These are phyloP conservation scores for Ostrea edulis DNA, from an alignment of 1,140 invertebrate species.

Conservation along the genomic window DNA sequence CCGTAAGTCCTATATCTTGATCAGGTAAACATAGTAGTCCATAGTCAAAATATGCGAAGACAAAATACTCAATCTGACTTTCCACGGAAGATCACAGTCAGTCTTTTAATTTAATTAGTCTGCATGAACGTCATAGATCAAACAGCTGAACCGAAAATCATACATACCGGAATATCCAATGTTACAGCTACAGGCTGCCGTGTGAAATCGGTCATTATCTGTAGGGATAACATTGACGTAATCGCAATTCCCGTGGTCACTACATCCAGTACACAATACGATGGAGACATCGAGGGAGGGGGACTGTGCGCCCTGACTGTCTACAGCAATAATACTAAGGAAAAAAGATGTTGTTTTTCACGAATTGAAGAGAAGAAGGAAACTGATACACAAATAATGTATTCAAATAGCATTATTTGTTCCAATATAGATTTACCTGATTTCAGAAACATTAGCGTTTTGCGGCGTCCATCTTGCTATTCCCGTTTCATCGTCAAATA, in stretches of 20 bases:
- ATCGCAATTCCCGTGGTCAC: background rate
- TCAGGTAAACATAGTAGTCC: too few species aligned
- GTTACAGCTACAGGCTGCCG: background rate
- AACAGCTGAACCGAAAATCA: too few species aligned
- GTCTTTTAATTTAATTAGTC: too few species aligned
- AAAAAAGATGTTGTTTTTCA: background rate
- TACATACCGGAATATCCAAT: background rate
- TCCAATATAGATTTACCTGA: background rate
- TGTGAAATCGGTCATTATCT: background rate
- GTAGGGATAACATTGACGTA: background rate
- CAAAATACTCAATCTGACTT: too few species aligned
- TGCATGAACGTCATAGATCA: too few species aligned
- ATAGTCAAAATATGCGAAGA: too few species aligned
- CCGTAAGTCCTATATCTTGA: too few species aligned
- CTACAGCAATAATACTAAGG: background rate
- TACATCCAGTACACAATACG: background rate
- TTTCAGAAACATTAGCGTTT: conserved; percentile 3
- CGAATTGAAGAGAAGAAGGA: too few species aligned
- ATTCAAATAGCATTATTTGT: background rate
- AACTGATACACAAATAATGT: background rate
- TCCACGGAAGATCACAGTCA: too few species aligned
- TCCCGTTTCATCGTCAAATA: background rate
- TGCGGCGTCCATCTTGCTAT: conserved; percentile 40
- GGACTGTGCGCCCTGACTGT: background rate
- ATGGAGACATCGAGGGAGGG: background rate